Evolutionary conservation across 2,113 vertebrate genomes (phyloP).

Genomic region (Steatornis caripensis): DNA sequence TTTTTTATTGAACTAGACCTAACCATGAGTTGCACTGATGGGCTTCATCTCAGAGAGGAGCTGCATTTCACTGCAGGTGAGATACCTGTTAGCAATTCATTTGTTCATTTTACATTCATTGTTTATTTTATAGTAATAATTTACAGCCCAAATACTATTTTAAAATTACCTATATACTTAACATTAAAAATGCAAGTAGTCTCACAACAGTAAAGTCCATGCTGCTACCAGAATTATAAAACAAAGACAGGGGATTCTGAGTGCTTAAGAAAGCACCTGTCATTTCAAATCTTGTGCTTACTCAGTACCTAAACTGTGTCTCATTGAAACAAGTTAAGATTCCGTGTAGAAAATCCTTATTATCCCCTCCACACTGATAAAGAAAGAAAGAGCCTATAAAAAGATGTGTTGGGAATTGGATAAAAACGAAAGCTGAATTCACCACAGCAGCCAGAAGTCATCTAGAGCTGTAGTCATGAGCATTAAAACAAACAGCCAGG

Average conservation of each 20-base stretch:
- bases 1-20: background rate
- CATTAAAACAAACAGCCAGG: background rate
- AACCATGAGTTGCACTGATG: background rate
- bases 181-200: background rate
- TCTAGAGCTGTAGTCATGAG: background rate
- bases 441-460: background rate
- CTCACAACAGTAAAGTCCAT: background rate
- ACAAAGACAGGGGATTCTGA: background rate
- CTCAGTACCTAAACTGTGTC: background rate
- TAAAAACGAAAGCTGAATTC: background rate
- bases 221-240: background rate
- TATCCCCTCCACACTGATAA: background rate
- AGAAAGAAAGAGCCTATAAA: background rate
- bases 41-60: background rate
- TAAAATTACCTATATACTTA: background rate
- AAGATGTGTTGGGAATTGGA: background rate
- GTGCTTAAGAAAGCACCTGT: background rate
- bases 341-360: background rate
- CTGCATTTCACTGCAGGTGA: background rate
- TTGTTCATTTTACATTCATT: background rate
- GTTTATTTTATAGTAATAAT: background rate
- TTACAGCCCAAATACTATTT: background rate
- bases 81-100: background rate
- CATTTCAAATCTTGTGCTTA: background rate
- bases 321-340: background rate